Evolutionary conservation across 1,140 invertebrate genomes (phyloP).

Genomic region (Varroa destructor): DNA sequence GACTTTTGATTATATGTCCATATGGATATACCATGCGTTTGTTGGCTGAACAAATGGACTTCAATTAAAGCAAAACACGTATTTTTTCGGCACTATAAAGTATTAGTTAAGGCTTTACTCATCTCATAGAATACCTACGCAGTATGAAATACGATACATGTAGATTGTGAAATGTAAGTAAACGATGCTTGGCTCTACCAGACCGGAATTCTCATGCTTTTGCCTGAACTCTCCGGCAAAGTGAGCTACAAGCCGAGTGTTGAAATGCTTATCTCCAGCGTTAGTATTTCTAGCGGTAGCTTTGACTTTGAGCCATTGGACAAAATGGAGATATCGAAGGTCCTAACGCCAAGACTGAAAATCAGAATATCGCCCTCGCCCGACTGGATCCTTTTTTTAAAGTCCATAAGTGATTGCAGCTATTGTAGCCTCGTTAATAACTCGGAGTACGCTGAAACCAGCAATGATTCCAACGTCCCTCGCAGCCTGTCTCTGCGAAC

Average conservation of each 20-base stretch:
- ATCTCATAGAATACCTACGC: too few species aligned
- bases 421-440: conserved; percentile 44
- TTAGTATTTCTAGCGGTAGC: conserved; percentile 92
- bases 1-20: too few species aligned
- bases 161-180: conserved; percentile 77
- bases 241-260: conserved; percentile 38
- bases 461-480: conserved; percentile 79
- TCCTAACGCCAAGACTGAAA: conserved; percentile 89
- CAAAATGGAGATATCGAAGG: conserved; percentile 86
- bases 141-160: too few species aligned
- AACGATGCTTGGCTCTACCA: conserved; percentile 72
- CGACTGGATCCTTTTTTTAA: conserved; percentile 38
- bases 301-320: conserved; percentile 83
- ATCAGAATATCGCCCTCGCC: conserved; percentile 46
- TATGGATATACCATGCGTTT: too few species aligned
- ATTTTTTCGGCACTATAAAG: too few species aligned
- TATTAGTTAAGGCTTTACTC: too few species aligned
- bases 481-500: conserved; percentile 76
- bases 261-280: conserved; percentile 48
- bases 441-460: conserved; percentile 61
- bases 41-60: too few species aligned
- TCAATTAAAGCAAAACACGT: too few species aligned
- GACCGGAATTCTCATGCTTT: conserved; percentile 48
- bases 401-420: conserved; percentile 44
- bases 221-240: conserved; percentile 37